Conservation (phyloP, 2,113 vertebrate species). For the Menura novaehollandiae region DNA sequence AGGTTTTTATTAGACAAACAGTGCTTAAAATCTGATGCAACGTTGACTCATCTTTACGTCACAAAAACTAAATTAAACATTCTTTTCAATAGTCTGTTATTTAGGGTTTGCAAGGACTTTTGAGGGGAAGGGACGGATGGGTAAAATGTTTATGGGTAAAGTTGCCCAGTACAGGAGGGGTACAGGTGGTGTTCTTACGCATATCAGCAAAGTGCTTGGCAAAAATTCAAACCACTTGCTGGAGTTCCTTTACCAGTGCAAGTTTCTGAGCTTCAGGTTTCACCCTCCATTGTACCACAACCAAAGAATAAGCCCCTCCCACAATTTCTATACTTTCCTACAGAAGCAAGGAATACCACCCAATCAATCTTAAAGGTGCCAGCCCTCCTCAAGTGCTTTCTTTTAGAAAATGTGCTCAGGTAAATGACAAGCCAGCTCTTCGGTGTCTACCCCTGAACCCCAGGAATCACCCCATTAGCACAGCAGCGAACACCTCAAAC, state of each 20-base stretch:
- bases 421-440: not conserved
- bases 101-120: not conserved
- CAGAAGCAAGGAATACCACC: not conserved
- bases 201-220: not conserved
- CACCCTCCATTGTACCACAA: not conserved
- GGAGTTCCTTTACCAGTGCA: not conserved
- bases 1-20: not conserved
- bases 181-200: not conserved
- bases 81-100: not conserved
- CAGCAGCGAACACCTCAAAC: not conserved
- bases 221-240: not conserved
- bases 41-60: rapidly evolving
- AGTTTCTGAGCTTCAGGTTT: not conserved
- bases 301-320: not conserved
- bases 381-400: not conserved
- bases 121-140: rapidly evolving
- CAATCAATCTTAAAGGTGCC: not conserved
- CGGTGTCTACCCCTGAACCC: not conserved
- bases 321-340: not conserved
- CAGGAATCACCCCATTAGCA: not conserved
- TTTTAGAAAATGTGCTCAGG: not conserved
- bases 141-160: not conserved
- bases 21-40: not conserved
- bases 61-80: not conserved
- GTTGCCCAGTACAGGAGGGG: not conserved